Percentiles rank a stretch among this genome's conserved stretches.
These are phyloP conservation scores for Centrocercus urophasianus DNA, from an alignment of 2,113 vertebrate species.

Conservation along the genomic window DNA sequence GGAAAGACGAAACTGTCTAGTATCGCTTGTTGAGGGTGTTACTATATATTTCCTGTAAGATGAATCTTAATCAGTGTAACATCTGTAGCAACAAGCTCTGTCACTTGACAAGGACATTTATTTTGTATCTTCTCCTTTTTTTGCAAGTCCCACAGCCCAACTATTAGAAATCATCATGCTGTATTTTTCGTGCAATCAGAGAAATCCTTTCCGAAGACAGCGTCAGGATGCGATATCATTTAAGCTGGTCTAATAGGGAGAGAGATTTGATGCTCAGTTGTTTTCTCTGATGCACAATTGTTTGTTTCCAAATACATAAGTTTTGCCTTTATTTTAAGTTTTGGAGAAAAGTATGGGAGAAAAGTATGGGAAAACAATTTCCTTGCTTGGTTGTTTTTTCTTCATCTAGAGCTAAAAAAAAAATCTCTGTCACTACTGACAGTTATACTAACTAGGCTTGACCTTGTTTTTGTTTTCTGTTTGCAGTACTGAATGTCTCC, in stretches of 20 bases:
- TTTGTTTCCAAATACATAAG: background rate
- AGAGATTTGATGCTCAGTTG: background rate
- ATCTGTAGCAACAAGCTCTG: background rate
- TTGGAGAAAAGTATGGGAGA: background rate
- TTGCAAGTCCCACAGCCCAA: background rate
- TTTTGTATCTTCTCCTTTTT: background rate
- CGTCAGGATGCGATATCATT: background rate
- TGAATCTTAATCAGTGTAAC: constrained; percentile 1
- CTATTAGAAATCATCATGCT: background rate
- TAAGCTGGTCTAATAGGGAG: background rate
- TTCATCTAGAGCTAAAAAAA: background rate
- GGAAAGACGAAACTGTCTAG: constrained; percentile 14
- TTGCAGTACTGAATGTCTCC: background rate
- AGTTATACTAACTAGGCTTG: background rate
- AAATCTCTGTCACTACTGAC: background rate
- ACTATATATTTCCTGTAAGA: background rate
- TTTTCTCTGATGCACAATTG: background rate
- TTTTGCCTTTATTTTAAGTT: background rate
- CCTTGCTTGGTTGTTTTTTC: background rate
- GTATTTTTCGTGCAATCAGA: background rate
- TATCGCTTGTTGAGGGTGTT: background rate
- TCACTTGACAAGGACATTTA: background rate
- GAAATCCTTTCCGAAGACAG: background rate
- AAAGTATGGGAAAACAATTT: background rate
- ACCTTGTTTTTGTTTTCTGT: background rate